These are phyloP conservation scores for Xiphophorus maculatus DNA, from an alignment of 2,113 vertebrate genomes.

Conservation along the genomic window DNA sequence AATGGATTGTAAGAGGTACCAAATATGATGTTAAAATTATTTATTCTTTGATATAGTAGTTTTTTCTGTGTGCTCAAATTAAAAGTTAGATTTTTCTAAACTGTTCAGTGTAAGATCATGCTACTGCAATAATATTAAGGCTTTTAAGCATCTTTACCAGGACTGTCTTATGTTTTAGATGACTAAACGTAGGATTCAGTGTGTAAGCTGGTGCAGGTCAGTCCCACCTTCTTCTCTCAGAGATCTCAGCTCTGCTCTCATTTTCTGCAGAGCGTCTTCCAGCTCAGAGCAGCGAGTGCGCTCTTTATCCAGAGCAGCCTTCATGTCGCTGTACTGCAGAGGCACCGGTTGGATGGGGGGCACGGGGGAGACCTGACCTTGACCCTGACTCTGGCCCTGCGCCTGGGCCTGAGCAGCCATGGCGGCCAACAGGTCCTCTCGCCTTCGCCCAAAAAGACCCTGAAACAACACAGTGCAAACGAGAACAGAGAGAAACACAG, in stretches of 20 bases:
- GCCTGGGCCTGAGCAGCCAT: constrained; percentile 84
- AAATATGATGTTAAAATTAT: neutral
- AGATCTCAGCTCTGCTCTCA: constrained; percentile 92
- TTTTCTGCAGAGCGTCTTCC: constrained; percentile 97
- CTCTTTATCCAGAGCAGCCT: constrained; percentile 96
- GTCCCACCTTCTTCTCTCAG: constrained; percentile 92
- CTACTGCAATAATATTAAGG: neutral
- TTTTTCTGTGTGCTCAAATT: neutral
- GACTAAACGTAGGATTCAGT: neutral
- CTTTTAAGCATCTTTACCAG: neutral
- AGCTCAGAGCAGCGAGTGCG: constrained; percentile 92
- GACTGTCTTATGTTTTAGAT: neutral
- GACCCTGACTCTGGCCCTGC: constrained; percentile 70
- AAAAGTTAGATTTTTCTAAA: neutral
- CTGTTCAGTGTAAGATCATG: neutral
- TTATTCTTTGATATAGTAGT: neutral
- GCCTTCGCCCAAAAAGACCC: constrained; percentile 97
- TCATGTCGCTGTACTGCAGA: constrained; percentile 98
- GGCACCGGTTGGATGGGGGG: constrained; percentile 83
- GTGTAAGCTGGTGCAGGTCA: neutral
- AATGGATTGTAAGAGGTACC: too few relatives aligned
- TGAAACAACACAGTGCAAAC: constrained; percentile 64
- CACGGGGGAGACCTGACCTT: constrained; percentile 81
- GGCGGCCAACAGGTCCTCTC: constrained; percentile 93
- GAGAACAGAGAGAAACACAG: neutral